Conservation (phyloP, 2,113 vertebrate genomes). For the Pseudopodoces humilis region DNA sequence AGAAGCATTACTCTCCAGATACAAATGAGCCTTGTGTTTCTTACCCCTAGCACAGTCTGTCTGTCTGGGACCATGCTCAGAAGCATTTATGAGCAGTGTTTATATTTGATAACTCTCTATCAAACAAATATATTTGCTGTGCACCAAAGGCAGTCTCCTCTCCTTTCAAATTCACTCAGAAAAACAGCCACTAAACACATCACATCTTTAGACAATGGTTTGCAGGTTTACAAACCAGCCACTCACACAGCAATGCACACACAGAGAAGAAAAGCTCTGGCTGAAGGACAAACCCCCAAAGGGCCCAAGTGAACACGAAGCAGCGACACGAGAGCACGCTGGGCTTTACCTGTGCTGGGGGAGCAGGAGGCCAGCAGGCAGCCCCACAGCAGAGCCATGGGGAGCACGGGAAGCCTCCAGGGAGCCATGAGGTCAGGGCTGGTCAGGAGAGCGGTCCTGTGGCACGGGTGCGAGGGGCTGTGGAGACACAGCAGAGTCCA, state of each 20-base stretch:
- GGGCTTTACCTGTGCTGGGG: conserved; percentile 60
- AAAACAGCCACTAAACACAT: neutral
- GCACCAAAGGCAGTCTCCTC: neutral
- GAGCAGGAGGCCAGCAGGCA: neutral
- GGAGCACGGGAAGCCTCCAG: neutral
- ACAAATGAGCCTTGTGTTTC: neutral
- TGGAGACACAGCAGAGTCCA: neutral
- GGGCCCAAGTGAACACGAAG: accelerated
- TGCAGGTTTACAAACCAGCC: neutral
- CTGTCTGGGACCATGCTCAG: accelerated
- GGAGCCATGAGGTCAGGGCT: neutral
- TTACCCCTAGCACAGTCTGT: neutral
- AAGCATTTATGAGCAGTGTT: neutral
- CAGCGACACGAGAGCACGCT: accelerated
- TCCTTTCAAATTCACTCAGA: neutral
- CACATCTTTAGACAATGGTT: accelerated
- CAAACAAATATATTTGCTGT: neutral
- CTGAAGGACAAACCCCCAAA: neutral
- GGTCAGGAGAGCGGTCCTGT: neutral
- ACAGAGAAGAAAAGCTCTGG: neutral
- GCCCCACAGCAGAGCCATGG: neutral
- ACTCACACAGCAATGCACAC: neutral
- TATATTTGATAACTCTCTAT: neutral
- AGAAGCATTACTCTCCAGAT: neutral
- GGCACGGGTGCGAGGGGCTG: neutral